Evolutionary conservation across 2,797 vertebrate species (phyloP), one percentile per base, ranked within the genome.

Genomic region (Schizopygopsis pylzovi): DNA sequence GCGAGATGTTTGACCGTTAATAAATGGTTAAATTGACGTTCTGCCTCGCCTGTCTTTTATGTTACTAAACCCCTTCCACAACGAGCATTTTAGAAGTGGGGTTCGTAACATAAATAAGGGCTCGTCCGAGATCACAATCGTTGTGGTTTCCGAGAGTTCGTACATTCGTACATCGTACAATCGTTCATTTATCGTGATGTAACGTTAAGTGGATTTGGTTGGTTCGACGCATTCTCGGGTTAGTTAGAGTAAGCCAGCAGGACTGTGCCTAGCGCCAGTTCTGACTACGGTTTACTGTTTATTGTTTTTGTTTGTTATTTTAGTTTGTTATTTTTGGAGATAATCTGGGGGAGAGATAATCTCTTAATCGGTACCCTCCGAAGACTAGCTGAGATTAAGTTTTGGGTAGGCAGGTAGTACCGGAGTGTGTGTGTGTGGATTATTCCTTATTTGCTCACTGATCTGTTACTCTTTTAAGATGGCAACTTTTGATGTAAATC

Each of bases 51-150:
- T 1, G 1, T 49, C 13, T 49, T 15, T 49, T 49, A 43, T 43
- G 8, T 43, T 43, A 3, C 41, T 43, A 1, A 43, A 43, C 41
- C 41, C 41, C 41, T 43, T 49, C 11, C 47, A 1, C 2, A 10
- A 59, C 1, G 9, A 59, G 56, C 56, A 59, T 4, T 59, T 2
- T 11, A 56, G 1, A 59, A 59, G 22, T 10, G 22, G 54, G 20
- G 54, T 56, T 56, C 0, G 20, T 56, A 56, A 22, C 20, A 56
- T 56, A 56, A 56, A 22, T 22, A 18, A 20, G 90, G 83, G 85
- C 88, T 90, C 75, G 75, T 88, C 81, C 87, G 83, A 85, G 90
- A 90, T 90, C 12, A 47, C 47, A 13, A 47, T 13, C 15, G 47
- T 47, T 47, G 12, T 47, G 41, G 41, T 47, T 47, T 12, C 0